These are phyloP conservation scores for Conus ventricosus DNA, from an alignment of 1,140 invertebrate species.

Conservation along the genomic window DNA sequence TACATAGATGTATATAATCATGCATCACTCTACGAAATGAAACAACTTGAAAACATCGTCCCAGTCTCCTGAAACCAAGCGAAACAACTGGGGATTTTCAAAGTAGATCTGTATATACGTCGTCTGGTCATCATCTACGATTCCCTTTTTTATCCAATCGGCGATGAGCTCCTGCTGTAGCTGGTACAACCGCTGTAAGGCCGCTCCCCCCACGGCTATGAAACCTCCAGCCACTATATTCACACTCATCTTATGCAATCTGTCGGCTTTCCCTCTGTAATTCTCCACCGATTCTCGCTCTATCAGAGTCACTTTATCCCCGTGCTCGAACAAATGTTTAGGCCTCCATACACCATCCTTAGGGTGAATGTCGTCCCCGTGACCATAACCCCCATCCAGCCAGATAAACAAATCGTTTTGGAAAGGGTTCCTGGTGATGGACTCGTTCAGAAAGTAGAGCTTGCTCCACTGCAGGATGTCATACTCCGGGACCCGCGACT, in stretches of 20 bases:
- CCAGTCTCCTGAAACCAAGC: slow-evolving; percentile 36
- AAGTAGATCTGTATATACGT: slow-evolving; percentile 35
- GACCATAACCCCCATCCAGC: slow-evolving; percentile 44
- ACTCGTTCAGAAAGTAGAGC: slow-evolving; percentile 23
- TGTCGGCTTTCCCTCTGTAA: background rate
- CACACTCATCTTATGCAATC: slow-evolving; percentile 36
- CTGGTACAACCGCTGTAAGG: slow-evolving; percentile 1
- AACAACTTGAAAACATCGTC: slow-evolving; percentile 39
- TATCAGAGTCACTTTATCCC: slow-evolving; percentile 33
- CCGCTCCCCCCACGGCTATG: slow-evolving; percentile 31
- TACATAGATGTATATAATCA: no score
- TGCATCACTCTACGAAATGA: background rate
- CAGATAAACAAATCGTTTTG: slow-evolving; percentile 34
- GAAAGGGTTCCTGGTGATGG: slow-evolving; percentile 32
- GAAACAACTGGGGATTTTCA: slow-evolving; percentile 32
- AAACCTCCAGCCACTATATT: slow-evolving; percentile 32
- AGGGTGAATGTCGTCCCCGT: slow-evolving; percentile 38
- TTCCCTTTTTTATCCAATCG: slow-evolving; percentile 32
- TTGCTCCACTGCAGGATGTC: slow-evolving; percentile 44
- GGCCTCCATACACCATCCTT: slow-evolving; percentile 38
- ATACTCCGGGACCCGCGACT: slow-evolving; percentile 44
- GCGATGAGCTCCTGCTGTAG: slow-evolving; percentile 34
- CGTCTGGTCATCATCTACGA: slow-evolving; percentile 46
- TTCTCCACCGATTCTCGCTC: slow-evolving; percentile 30
- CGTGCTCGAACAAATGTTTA: slow-evolving; percentile 2